phyloP scores from a whole-genome alignment of 2,797 vertebrate species.

The Ctenosaura bakeri region DNA sequence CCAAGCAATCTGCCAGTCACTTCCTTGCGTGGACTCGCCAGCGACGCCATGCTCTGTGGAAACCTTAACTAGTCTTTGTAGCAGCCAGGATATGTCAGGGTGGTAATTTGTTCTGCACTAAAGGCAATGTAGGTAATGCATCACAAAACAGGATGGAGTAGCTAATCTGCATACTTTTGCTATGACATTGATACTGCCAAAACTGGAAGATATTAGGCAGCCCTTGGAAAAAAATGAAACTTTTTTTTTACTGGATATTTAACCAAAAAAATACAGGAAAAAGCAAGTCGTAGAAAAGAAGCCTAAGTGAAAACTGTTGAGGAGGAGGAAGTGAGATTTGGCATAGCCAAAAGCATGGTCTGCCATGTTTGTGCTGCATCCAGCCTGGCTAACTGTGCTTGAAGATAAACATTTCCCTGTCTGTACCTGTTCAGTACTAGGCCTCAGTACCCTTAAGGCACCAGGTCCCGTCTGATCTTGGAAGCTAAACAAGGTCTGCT shows the following conservation, averaged over 20 bases:
- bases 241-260: background rate
- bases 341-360: background rate
- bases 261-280: background rate
- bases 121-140: background rate
- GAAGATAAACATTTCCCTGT: background rate
- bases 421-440: background rate
- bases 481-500: too few relatives aligned
- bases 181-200: background rate
- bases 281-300: background rate
- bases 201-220: background rate
- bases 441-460: too few relatives aligned
- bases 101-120: background rate
- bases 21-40: conserved; percentile 58
- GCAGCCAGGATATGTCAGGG: background rate
- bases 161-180: background rate
- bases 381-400: background rate
- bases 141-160: background rate
- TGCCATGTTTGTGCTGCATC: conserved; percentile 2
- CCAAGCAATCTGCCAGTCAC: conserved; percentile 66
- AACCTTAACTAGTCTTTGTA: conserved; percentile 13
- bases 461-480: too few relatives aligned
- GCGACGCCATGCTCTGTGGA: conserved; percentile 50
- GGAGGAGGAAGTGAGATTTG: background rate
- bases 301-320: background rate
- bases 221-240: too few relatives aligned